These are phyloP conservation scores for Drosophila ironensis DNA, from an alignment of 1,140 invertebrate genomes.

Conservation along the genomic window DNA sequence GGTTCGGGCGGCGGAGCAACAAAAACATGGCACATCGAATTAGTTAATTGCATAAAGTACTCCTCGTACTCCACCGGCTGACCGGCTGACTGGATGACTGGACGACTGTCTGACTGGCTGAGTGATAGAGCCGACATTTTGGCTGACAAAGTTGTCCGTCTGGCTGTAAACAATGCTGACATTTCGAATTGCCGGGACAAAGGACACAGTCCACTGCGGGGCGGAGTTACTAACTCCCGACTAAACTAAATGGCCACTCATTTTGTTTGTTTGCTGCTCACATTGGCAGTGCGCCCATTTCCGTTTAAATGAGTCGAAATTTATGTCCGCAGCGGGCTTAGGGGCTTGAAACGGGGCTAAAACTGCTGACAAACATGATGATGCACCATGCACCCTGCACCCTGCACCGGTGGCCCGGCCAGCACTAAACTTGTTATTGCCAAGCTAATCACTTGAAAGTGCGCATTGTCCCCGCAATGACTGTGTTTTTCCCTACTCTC, in stretches of 20 bases:
- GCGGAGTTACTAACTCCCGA: constrained; percentile 35
- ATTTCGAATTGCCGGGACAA: not conserved
- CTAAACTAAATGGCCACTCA: constrained; percentile 60
- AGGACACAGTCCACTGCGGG: too few species aligned
- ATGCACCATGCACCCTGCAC: constrained; percentile 42
- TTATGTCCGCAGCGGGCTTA: constrained; percentile 30
- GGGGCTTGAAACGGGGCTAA: constrained; percentile 2
- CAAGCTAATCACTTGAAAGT: constrained; percentile 47
- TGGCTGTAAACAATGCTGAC: constrained; percentile 57
- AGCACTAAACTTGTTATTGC: constrained; percentile 59
- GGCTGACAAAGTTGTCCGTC: constrained; percentile 57
- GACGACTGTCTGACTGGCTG: too few species aligned
- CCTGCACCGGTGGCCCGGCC: too few species aligned
- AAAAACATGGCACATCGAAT: constrained; percentile 60
- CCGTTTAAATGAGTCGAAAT: constrained; percentile 61
- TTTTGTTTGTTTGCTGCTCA: constrained; percentile 60
- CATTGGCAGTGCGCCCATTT: constrained; percentile 58
- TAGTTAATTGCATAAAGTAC: constrained; percentile 73
- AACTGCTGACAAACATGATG: constrained; percentile 50
- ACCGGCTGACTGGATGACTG: too few species aligned
- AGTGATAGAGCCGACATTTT: constrained; percentile 46
- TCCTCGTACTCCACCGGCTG: too few species aligned
- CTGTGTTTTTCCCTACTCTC: constrained; percentile 1
- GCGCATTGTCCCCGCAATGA: constrained; percentile 55
- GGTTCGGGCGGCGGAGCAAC: not conserved